Base-by-base conservation (phyloP, 2,888 invertebrate genomes). In the Artemia sinica region DNA sequence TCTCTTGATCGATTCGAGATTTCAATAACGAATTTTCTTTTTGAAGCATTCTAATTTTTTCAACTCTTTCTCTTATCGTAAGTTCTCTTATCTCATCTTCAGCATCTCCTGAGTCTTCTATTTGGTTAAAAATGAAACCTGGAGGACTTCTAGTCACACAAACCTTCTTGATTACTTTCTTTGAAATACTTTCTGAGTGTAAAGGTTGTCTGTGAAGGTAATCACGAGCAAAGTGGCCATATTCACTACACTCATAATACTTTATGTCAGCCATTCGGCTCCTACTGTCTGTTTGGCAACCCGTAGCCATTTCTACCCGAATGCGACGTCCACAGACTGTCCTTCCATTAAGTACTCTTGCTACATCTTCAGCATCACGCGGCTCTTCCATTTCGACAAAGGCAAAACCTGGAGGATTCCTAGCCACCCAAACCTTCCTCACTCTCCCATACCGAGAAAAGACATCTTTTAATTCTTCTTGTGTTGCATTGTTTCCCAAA, bases 371-470 rank as follows among this genome's bases (percentile, higher is more conserved):
- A 9, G 58, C 58, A 58, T 58, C 58, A 58, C 58, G 8, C 10
- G n/a, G 8, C 1, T 58, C 58, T 8, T 58, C 58, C 58, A 58
- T 58, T 18, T 58, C 58, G 10, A 58, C 58, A 58, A 58, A 58
- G 58, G 58, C 58, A 58, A 58, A 58, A 14, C 58, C 58, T 14
- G 58, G 58, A n/a, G 58, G 58, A 8, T 58, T 58, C 10, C 58
- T 58, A 58, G 58, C 58, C n/a, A 58, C 58, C 58, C 58, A 58
- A 58, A 58, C 58, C 18, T 58, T 58, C 18, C 10, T 58, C 8
- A 58, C 58, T 58, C 58, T 58, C 8, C 58, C 58, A 9, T 9
- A 58, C 18, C 8, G n/a, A 58, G 14, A 8, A 58, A 58, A 58
- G 58, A 10, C 10, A 14, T 58, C 58, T 58, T 10, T 18, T 10